These are phyloP conservation scores for Rallus crepitans DNA, from an alignment of 2,797 vertebrate species.

Conservation along the genomic window DNA sequence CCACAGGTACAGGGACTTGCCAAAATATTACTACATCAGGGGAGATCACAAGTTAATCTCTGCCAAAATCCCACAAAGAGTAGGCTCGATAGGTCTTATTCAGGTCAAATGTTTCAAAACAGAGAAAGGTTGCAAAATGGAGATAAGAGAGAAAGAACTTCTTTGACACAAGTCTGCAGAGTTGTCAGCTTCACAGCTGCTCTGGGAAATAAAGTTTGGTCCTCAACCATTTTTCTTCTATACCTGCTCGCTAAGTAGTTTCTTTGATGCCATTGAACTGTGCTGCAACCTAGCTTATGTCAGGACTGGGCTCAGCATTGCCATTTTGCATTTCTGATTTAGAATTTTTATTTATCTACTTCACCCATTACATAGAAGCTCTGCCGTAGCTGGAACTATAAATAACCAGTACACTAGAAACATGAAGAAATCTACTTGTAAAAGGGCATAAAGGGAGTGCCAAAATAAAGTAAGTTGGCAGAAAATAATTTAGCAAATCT, in stretches of 20 bases:
- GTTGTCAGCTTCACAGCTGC: background rate
- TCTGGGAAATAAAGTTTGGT: background rate
- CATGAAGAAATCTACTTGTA: slow-evolving; percentile 54
- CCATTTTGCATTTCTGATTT: slow-evolving; percentile 1
- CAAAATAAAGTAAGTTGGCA: slow-evolving; percentile 62
- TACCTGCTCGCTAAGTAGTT: background rate
- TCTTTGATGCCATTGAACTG: background rate
- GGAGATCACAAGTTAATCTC: background rate
- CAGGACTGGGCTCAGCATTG: background rate
- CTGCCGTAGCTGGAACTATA: background rate
- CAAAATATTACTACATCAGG: background rate
- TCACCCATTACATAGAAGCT: slow-evolving; percentile 30
- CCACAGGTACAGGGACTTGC: background rate
- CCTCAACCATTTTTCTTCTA: background rate
- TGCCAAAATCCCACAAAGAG: background rate
- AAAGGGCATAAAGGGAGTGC: slow-evolving; percentile 21
- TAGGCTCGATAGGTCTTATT: background rate
- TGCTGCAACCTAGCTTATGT: background rate
- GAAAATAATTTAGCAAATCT: slow-evolving; percentile 73
- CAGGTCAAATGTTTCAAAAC: background rate
- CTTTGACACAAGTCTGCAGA: background rate
- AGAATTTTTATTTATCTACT: background rate
- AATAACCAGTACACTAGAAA: slow-evolving; percentile 45
- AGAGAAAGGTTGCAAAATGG: background rate
- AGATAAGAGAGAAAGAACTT: background rate